phyloP scores from a whole-genome alignment of 2,113 vertebrate genomes.

The Empidonax traillii region DNA sequence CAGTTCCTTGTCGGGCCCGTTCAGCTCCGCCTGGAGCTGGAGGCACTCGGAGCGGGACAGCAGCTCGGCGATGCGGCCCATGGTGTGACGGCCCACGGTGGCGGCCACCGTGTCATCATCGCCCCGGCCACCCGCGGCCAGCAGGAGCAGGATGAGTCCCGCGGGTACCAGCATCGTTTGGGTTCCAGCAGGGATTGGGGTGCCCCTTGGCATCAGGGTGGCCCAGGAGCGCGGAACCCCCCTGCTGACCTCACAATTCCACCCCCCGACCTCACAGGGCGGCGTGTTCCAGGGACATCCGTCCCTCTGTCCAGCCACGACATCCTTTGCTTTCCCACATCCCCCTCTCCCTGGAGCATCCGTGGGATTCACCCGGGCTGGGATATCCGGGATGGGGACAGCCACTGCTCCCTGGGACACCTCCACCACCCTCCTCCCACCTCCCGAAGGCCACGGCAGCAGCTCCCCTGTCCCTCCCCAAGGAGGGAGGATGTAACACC shows the following conservation, averaged over 20 bases:
- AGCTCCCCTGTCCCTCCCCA: not conserved
- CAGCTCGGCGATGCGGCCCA: slow-evolving; percentile 64
- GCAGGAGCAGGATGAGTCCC: not conserved
- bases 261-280: not conserved
- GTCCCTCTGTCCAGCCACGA: not conserved
- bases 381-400: fast-evolving
- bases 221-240: fast-evolving
- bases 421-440: not conserved
- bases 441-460: not conserved
- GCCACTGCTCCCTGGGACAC: fast-evolving
- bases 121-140: fast-evolving
- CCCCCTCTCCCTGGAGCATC: not conserved
- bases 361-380: fast-evolving
- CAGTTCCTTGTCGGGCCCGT: not conserved
- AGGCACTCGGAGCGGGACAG: slow-evolving; percentile 65
- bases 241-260: not conserved
- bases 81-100: slow-evolving; percentile 61
- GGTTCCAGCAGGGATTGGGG: fast-evolving
- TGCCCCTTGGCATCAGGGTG: fast-evolving
- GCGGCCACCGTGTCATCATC: slow-evolving; percentile 7
- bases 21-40: slow-evolving; percentile 21
- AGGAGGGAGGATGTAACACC: fast-evolving
- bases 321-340: not conserved
- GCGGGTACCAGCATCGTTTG: fast-evolving
- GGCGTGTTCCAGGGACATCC: fast-evolving